phyloP scores from a whole-genome alignment of 1,140 invertebrate genomes.

The Rhagoletis zephyria region DNA sequence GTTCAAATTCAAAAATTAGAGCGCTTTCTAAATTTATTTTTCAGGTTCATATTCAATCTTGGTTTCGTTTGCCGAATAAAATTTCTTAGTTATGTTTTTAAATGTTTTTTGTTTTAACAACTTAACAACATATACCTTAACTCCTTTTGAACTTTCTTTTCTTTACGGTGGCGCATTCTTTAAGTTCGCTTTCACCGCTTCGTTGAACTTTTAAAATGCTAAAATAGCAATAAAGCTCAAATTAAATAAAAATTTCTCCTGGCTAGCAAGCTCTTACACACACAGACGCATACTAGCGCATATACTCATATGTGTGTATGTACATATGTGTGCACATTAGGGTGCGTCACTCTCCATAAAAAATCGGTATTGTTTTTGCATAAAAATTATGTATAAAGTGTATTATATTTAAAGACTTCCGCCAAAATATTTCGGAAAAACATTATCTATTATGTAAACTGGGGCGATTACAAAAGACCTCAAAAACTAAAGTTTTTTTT shows the following conservation, averaged over 20 bases:
- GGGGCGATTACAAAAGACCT: too few relatives aligned
- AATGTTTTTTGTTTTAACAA: neutral
- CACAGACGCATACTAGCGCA: neutral
- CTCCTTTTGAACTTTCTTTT: slow-evolving; percentile 7
- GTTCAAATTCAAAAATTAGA: too few relatives aligned
- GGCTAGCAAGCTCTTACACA: neutral
- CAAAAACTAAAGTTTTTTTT: too few relatives aligned
- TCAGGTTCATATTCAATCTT: neutral
- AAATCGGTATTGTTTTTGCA: too few relatives aligned
- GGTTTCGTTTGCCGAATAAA: too few relatives aligned
- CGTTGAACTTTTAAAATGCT: slow-evolving; percentile 15
- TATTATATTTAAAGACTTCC: too few relatives aligned
- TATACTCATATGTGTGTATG: neutral
- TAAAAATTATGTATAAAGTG: too few relatives aligned
- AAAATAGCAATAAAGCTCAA: slow-evolving; percentile 47
- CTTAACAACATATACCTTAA: neutral
- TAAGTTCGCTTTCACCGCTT: slow-evolving; percentile 31
- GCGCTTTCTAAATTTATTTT: too few relatives aligned
- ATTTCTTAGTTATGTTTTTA: neutral
- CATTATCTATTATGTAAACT: too few relatives aligned
- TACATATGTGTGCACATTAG: neutral
- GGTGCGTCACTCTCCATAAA: too few relatives aligned
- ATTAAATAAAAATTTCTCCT: slow-evolving; percentile 50
- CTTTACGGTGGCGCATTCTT: neutral
- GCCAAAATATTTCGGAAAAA: too few relatives aligned